Base-by-base conservation (phyloP, 2,113 vertebrate species). In the Benitochromis conjunctus region DNA sequence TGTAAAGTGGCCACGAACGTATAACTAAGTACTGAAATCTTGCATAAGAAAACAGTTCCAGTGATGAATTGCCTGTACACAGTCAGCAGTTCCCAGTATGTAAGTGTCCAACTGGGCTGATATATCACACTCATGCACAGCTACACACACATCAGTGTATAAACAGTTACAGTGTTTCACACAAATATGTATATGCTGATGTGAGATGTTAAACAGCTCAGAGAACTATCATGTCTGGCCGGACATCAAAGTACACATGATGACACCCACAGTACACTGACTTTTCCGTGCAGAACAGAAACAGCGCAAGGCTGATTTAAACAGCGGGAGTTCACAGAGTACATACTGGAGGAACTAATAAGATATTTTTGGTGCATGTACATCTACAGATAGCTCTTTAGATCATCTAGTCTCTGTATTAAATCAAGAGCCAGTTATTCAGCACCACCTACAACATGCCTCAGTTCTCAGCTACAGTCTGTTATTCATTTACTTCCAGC, bases 401-500 rank as follows among this genome's bases (percentile, higher is more conserved):
- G 71, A 86, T 84, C 19, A 12, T 83, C 60, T 84, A 62, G 69
- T 86, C 66, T 77, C 24, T 6, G 46, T 80, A 90, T 91, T 87
- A 87, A 90, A 86, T 90, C 86, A 81, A 87, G 64, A 82, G 56
- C 64, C 24, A 21, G 92, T 92, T 90, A 88, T 89, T 88, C 79
- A 86, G 82, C 79, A 84, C 83, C 90, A 88, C 91, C 91, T 88
- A 92, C 91, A 89, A 82, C 60, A 87, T 79, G 88, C 83, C 78
- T 91, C 31, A 36, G 43, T 89, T 86, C 86, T 87, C 79, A 88
- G 84, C 79, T 79, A 83, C 89, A 83, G 86, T 86, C 89, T 92
- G 88, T 87, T 90, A 88, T 90, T 91, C 85, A 83, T 85, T 93
- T 94, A 84, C 86, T 90, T 89, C 85, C 91, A 90, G 31, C 60